Conservation (phyloP, 2,888 invertebrate species). For the Sphecodes monilicornis region DNA sequence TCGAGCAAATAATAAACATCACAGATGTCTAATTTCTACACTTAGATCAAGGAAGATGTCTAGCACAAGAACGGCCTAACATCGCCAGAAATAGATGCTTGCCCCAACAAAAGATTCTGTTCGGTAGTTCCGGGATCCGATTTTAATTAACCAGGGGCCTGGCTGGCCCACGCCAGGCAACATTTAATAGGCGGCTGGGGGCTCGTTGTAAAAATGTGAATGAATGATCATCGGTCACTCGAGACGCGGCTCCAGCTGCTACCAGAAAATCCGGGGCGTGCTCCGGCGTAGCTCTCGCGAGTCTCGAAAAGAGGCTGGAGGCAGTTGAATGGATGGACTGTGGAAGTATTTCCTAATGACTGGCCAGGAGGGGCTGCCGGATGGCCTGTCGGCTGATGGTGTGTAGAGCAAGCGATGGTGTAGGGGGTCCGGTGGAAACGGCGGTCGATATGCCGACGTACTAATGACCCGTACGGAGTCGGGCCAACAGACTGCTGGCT, state of each 20-base stretch:
- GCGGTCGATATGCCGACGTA: conserved; percentile 81
- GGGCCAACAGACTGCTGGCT: conserved; percentile 81
- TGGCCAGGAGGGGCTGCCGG: conserved; percentile 66
- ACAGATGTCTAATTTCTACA: background rate
- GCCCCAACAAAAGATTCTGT: background rate
- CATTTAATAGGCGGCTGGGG: background rate
- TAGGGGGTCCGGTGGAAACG: conserved; percentile 57
- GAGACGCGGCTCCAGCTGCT: conserved; percentile 17
- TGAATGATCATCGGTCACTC: conserved; percentile 10
- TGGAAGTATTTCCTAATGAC: conserved; percentile 82
- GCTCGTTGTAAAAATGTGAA: conserved; percentile 1
- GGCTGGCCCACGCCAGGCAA: background rate
- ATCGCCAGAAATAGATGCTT: background rate
- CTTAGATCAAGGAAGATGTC: accelerated
- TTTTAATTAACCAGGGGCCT: background rate
- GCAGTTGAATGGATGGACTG: conserved; percentile 78
- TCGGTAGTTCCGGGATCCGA: background rate
- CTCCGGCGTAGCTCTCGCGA: background rate
- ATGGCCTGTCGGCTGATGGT: conserved; percentile 40
- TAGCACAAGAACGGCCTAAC: background rate
- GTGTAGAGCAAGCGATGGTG: conserved; percentile 19
- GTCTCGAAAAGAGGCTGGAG: conserved; percentile 57
- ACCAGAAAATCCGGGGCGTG: background rate
- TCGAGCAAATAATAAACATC: too few species aligned
- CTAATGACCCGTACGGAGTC: conserved; percentile 83